Conservation (phyloP, 2,888 invertebrate genomes). For the Hydrotaea diabolus region DNA sequence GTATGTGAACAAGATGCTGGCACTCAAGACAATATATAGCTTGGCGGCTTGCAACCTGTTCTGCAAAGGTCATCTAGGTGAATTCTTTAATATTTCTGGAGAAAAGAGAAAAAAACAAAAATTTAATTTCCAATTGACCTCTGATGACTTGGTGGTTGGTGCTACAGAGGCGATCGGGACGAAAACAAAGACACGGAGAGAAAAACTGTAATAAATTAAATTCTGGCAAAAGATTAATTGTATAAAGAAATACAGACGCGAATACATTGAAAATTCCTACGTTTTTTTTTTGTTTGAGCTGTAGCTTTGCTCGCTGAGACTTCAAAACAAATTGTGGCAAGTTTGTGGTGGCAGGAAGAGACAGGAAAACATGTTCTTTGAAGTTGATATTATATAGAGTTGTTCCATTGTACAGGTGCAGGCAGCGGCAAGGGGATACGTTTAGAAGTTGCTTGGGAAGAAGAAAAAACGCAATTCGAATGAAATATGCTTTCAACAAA, state of each 20-base stretch:
- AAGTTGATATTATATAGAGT: slow-evolving; percentile 50
- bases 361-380: neutral
- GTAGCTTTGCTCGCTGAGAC: too few relatives aligned
- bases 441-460: neutral
- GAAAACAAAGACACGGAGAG: neutral
- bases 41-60: slow-evolving; percentile 13
- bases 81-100: slow-evolving; percentile 9
- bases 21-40: neutral
- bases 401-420: slow-evolving; percentile 30
- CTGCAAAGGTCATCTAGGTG: slow-evolving; percentile 33
- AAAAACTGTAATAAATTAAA: slow-evolving; percentile 51
- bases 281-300: neutral
- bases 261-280: slow-evolving; percentile 9
- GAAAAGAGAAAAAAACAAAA: neutral
- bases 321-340: slow-evolving; percentile 52
- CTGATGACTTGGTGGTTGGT: neutral
- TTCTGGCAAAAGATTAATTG: slow-evolving; percentile 57
- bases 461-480: too few relatives aligned
- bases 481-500: slow-evolving; percentile 62
- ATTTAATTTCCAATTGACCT: slow-evolving; percentile 28
- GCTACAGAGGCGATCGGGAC: neutral
- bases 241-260: neutral
- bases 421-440: neutral
- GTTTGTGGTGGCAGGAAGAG: neutral
- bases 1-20: neutral